Percentiles rank a stretch among this genome's conserved stretches.
Evolutionary conservation across 2,888 invertebrate genomes (phyloP).

Genomic region (Melikaiella ostensackeni): DNA sequence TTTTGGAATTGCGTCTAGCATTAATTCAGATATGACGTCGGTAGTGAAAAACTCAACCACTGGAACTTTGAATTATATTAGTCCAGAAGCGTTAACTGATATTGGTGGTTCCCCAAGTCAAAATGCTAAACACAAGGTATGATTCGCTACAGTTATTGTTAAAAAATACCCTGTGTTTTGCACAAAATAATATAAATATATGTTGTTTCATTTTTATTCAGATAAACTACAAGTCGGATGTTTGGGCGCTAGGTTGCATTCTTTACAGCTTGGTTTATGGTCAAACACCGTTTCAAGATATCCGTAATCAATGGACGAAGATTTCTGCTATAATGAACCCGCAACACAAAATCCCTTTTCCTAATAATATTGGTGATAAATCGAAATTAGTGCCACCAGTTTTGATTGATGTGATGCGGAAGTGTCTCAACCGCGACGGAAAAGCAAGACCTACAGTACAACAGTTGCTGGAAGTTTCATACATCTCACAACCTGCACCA

Average conservation of each 20-base stretch:
- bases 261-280: conserved; percentile 95
- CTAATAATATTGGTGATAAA: conserved; percentile 68
- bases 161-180: neutral
- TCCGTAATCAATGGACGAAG: conserved; percentile 85
- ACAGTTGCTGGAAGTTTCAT: conserved; percentile 82
- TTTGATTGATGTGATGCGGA: conserved; percentile 82
- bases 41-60: conserved; percentile 89
- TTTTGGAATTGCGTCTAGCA: conserved; percentile 95
- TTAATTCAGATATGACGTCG: conserved; percentile 93
- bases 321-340: conserved; percentile 88
- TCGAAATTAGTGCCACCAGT: conserved; percentile 80
- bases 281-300: conserved; percentile 93
- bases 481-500: conserved; percentile 63
- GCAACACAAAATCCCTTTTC: conserved; percentile 86
- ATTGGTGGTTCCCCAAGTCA: conserved; percentile 77
- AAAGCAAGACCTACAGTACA: conserved; percentile 86
- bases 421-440: conserved; percentile 86
- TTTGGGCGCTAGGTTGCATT: conserved; percentile 99
- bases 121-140: conserved; percentile 68
- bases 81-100: conserved; percentile 92
- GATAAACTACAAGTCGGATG: conserved; percentile 95
- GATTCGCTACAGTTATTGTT: neutral
- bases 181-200: conserved; percentile 1
- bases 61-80: conserved; percentile 97
- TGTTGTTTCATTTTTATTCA: conserved; percentile 73